Base-by-base conservation (phyloP, 1,140 invertebrate genomes). In the Euglossa dilemma region DNA sequence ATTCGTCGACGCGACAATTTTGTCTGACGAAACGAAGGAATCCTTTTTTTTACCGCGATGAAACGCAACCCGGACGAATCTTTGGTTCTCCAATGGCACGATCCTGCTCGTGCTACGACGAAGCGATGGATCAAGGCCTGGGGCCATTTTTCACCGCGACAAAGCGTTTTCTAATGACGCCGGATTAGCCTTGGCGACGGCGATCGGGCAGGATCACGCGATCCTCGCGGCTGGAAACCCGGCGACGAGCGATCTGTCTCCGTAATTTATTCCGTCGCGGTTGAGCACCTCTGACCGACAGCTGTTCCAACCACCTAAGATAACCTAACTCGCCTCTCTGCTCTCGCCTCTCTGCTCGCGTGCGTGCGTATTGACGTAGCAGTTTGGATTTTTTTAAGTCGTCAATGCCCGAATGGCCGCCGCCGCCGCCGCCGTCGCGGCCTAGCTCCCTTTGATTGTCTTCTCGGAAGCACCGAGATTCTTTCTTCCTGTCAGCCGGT, bases 261-360 rank as follows among this genome's bases (percentile, higher is more conserved):
- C 45, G 47, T 72, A 59, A 87, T 86, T 83, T 79, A 87, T 64
- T 57, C 76, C 45, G 28, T 66, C 36, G 77, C 63, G 76, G 80
- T 92, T 93, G 92, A 92, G 92, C 91, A 90, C 90, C 91, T 78
- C 92, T 93, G 88, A 85, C 85, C 86, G 91, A 92, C 92, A 93
- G 92, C 92, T 93, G 92, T 90, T 92, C 64, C 45, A 75, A 82
- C 80, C 87, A 90, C 88, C 83, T 90, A 87, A 92, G 92, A 92
- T 92, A 92, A 92, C 90, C 90, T 74, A 92, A 93, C 69, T 76
- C 73, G 28, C 56, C 54, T 14, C 50, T 52, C 56, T 9, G 28
- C 61, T 52, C 59, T 71, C 83, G 73, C 66, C 69, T 83, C 78
- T 77, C 81, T 82, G 91, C 83, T 89, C 74, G 90, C 91, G 90